phyloP scores from a whole-genome alignment of 2,888 invertebrate genomes.

The Blastobasis lacticolella region DNA sequence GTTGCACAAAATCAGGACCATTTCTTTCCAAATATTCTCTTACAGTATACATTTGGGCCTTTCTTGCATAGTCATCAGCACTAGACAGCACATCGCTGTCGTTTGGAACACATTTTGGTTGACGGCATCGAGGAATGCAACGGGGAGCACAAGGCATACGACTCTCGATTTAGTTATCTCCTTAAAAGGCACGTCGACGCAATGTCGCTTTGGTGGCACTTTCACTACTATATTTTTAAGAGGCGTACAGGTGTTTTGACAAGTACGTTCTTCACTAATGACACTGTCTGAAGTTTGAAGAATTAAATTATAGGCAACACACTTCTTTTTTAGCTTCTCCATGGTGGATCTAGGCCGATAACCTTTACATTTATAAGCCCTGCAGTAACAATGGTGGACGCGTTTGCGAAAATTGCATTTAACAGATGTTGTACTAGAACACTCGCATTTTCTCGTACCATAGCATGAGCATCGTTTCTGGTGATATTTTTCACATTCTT shows the following conservation, averaged over 20 bases:
- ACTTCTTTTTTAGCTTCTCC: constrained; percentile 48
- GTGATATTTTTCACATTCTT: constrained; percentile 60
- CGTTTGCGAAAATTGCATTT: constrained; percentile 51
- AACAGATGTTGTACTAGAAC: constrained; percentile 49
- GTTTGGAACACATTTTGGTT: constrained; percentile 48
- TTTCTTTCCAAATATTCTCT: constrained; percentile 81
- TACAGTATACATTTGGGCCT: constrained; percentile 53
- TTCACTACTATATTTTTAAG: constrained; percentile 56
- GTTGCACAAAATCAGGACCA: constrained; percentile 79
- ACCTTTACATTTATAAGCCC: constrained; percentile 45
- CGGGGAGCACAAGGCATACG: constrained; percentile 20
- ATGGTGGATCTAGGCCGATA: constrained; percentile 29
- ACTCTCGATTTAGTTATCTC: constrained; percentile 45
- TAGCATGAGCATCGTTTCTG: constrained; percentile 45
- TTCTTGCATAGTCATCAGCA: constrained; percentile 40
- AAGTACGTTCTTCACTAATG: constrained; percentile 41
- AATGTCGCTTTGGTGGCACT: constrained; percentile 44
- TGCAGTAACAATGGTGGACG: constrained; percentile 43
- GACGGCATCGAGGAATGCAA: constrained; percentile 27
- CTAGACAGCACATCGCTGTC: too few relatives aligned
- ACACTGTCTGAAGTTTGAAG: constrained; percentile 65
- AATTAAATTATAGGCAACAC: constrained; percentile 63
- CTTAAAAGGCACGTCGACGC: constrained; percentile 32
- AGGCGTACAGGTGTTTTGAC: constrained; percentile 25
- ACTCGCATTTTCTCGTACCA: constrained; percentile 34